Evolutionary conservation across 2,888 invertebrate genomes (phyloP), one percentile per base, ranked within the genome.

Genomic region (Dolomedes plantarius): DNA sequence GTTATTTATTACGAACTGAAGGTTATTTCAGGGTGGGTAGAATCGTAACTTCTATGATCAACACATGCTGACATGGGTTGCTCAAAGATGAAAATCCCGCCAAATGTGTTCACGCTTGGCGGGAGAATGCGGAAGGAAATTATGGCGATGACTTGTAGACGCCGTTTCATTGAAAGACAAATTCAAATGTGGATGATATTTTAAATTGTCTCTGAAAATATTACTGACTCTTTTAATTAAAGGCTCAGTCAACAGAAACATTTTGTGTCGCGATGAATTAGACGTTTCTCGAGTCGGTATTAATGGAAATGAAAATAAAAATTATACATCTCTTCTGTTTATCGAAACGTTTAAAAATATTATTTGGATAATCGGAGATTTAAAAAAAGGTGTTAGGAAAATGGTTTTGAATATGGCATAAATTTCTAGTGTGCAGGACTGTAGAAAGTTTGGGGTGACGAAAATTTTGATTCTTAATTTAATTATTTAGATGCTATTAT

Each of bases 21-120:
- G 56, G 56, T 56, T 56, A 56, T 56, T 56, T 56, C 5, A 11
- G 56, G 23, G 56, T 19, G 23, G 23, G 23, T 16, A 23, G 56
- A 5, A 56, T 56, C 56, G 23, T 56, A 56, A 56, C 23, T 56
- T 56, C 1, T 5, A 23, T 2, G 56, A 56, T 56, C 56, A 56
- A 56, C 56, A 23, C 56, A 23, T 23, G 56, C 56, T 56, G 56
- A 56, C 56, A 23, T 11, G 56, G 56, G 56, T 56, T 56, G 23
- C 56, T 56, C 23, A 1, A 56, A 36, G 11, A 23, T 1, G 56
- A 19, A 16, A 46, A 46, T 46, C 19, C 3, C 19, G 56, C 56
- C 56, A 56, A 56, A 23, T 6, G 23, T 6, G 23, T 23, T 6
- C 1, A 6, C 56, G 16, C n/a, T 46, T 56, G 56, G 56, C 41